phyloP scores from a whole-genome alignment of 2,888 invertebrate genomes.

The Marronus borbonicus region DNA sequence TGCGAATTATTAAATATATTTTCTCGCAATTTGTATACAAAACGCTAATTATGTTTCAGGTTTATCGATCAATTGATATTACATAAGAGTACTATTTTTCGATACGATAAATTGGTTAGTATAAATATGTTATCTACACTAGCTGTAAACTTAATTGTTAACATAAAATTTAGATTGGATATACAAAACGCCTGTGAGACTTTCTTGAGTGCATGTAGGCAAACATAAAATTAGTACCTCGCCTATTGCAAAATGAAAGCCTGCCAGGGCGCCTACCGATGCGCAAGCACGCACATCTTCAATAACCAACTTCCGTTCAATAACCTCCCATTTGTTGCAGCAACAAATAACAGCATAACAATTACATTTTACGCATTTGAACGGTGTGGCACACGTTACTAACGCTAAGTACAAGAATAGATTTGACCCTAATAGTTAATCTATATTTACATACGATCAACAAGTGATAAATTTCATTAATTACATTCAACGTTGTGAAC shows the following conservation, averaged over 20 bases:
- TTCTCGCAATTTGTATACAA: too few relatives aligned
- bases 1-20: too few relatives aligned
- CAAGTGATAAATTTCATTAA: background rate
- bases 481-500: too few relatives aligned
- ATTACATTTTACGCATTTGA: slow-evolving; percentile 4
- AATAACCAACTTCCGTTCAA: slow-evolving; percentile 10
- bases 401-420: background rate
- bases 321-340: slow-evolving; percentile 1
- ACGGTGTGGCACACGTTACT: slow-evolving; percentile 1
- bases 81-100: too few relatives aligned
- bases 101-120: too few relatives aligned
- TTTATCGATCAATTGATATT: too few relatives aligned
- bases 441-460: background rate
- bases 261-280: background rate
- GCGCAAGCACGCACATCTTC: slow-evolving; percentile 3
- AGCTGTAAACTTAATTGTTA: too few relatives aligned
- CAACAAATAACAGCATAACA: slow-evolving; percentile 2
- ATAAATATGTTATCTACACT: too few relatives aligned
- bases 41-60: too few relatives aligned
- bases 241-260: background rate
- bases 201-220: too few relatives aligned
- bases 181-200: too few relatives aligned
- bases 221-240: background rate
- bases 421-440: background rate
- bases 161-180: too few relatives aligned